phyloP scores from a whole-genome alignment of 2,888 invertebrate species.

The Brassicogethes aeneus region DNA sequence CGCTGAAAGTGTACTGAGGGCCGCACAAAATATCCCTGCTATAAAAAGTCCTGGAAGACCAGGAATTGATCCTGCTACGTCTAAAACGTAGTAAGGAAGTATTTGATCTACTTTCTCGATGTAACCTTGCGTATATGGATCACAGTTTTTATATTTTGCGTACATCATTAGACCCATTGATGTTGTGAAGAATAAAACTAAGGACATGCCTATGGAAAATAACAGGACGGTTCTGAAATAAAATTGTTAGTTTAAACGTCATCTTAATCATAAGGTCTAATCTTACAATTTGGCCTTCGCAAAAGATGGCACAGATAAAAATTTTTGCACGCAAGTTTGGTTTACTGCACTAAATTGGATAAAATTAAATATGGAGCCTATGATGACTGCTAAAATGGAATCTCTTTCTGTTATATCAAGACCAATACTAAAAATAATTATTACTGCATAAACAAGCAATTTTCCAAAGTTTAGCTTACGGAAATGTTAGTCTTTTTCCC shows the following conservation, averaged over 20 bases:
- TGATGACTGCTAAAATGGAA: constrained; percentile 50
- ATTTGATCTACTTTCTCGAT: constrained; percentile 46
- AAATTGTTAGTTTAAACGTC: not conserved
- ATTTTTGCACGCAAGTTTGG: constrained; percentile 43
- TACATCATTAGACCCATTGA: constrained; percentile 43
- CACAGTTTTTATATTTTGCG: constrained; percentile 55
- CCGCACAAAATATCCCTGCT: constrained; percentile 65
- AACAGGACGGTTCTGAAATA: not conserved
- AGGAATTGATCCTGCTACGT: constrained; percentile 51
- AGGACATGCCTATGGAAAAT: not conserved
- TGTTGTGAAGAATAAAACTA: not conserved
- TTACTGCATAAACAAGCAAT: not conserved
- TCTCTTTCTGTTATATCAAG: constrained; percentile 50
- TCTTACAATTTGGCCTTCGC: constrained; percentile 44
- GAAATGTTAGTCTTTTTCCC: constrained; percentile 43
- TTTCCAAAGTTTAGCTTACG: not conserved
- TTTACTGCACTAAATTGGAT: constrained; percentile 34
- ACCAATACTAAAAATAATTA: constrained; percentile 44
- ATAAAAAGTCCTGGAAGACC: constrained; percentile 66
- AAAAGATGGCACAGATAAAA: constrained; percentile 42
- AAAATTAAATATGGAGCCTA: constrained; percentile 42
- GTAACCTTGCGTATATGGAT: constrained; percentile 48
- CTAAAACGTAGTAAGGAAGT: constrained; percentile 63
- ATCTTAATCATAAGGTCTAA: not conserved
- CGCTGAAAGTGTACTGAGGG: constrained; percentile 27